phyloP scores from a whole-genome alignment of 2,888 invertebrate genomes.

The Leucozona laternaria region DNA sequence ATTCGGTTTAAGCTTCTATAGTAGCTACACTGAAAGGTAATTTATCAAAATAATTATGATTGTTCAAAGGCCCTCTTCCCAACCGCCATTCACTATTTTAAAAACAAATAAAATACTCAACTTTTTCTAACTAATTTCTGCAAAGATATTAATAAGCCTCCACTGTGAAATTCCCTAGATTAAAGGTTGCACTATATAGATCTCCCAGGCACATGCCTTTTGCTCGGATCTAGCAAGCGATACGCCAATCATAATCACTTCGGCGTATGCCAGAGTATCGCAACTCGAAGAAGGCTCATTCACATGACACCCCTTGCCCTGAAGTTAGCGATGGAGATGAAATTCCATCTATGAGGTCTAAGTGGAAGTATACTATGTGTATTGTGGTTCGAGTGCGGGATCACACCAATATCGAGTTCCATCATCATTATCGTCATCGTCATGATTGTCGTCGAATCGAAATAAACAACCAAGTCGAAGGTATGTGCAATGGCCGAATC shows the following conservation, averaged over 20 bases:
- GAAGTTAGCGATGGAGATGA: conserved; percentile 24
- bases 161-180: conserved; percentile 8
- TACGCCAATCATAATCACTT: conserved; percentile 52
- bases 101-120: too few species aligned
- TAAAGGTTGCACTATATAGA: conserved; percentile 62
- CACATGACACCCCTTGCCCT: conserved; percentile 53
- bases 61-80: too few species aligned
- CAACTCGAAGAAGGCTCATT: conserved; percentile 47
- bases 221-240: conserved; percentile 54
- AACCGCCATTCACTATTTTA: too few species aligned
- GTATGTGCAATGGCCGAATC: conserved; percentile 58
- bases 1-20: too few species aligned
- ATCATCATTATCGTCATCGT: background rate
- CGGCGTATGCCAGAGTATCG: conserved; percentile 72
- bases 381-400: conserved; percentile 64
- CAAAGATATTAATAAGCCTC: too few species aligned
- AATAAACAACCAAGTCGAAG: conserved; percentile 29
- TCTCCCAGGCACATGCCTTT: conserved; percentile 74
- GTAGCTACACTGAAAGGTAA: too few species aligned
- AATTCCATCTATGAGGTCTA: conserved; percentile 53
- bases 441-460: background rate
- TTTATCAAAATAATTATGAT: too few species aligned
- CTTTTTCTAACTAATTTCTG: too few species aligned
- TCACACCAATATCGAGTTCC: conserved; percentile 74
- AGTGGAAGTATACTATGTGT: conserved; percentile 45